Conservation (phyloP, 2,888 invertebrate genomes). For the Pollenia amentaria region DNA sequence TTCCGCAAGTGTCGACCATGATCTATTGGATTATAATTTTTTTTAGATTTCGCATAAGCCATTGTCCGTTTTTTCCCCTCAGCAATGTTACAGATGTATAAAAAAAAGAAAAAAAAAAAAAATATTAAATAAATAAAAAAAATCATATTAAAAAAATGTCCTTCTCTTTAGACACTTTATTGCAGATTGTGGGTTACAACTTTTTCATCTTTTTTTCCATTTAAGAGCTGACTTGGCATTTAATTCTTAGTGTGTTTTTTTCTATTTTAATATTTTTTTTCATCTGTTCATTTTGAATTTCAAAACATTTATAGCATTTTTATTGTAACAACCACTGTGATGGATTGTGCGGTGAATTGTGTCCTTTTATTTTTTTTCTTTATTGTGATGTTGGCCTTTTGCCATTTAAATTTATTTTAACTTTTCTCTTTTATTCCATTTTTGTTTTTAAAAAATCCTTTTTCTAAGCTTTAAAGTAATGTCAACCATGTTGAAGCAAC, state of each 20-base stretch:
- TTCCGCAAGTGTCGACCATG: slow-evolving; percentile 3
- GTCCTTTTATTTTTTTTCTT: slow-evolving; percentile 37
- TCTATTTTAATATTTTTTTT: slow-evolving; percentile 1
- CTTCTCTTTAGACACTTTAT: slow-evolving; percentile 47
- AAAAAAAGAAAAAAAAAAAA: neutral
- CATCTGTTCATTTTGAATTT: slow-evolving; percentile 29
- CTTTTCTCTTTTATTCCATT: slow-evolving; percentile 7
- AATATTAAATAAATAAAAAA: neutral
- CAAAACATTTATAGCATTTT: slow-evolving; percentile 61
- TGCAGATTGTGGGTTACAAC: slow-evolving; percentile 48
- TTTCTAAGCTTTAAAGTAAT: slow-evolving; percentile 50
- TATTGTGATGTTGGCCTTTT: slow-evolving; percentile 61
- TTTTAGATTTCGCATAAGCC: neutral
- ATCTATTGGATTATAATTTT: slow-evolving; percentile 8
- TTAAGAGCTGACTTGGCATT: slow-evolving; percentile 31
- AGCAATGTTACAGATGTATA: slow-evolving; percentile 1
- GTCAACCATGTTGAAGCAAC: slow-evolving; percentile 57
- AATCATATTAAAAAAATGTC: slow-evolving; percentile 11
- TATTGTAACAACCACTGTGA: slow-evolving; percentile 58
- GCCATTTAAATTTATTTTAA: slow-evolving; percentile 55
- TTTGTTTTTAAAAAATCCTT: slow-evolving; percentile 32
- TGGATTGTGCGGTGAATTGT: slow-evolving; percentile 62
- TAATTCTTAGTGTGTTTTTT: slow-evolving; percentile 3
- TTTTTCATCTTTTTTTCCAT: slow-evolving; percentile 8
- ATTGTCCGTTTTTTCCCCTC: neutral